Base-by-base conservation (phyloP, 2,113 vertebrate species). In the Pelvicachromis taeniatus region DNA sequence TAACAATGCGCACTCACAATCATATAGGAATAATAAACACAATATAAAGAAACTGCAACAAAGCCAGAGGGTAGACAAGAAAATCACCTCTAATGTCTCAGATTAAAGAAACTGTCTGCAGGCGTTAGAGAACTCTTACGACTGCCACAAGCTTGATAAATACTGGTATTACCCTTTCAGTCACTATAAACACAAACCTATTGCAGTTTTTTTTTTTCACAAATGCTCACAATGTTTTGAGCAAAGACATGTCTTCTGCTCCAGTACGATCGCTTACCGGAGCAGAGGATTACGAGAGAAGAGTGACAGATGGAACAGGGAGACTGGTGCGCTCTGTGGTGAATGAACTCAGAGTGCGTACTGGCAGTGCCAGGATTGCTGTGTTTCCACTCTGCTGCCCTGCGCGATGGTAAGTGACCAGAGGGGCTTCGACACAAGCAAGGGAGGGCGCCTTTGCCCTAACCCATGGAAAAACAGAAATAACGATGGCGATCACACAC, bases 251-350 rank as follows among this genome's bases (percentile, higher is more conserved):
- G 61, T 87, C 45, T 75, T 29, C 26, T 75, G 68, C 70, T 12
- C 35, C 56, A 87, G 63, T 88, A 58, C 85, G 81, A 87, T 89
- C 35, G 6, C 75, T 92, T 88, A 85, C 78, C 84, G 82, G 63
- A 90, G 85, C 87, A 77, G 78, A 59, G 89, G 77, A 88, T 90
- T 87, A 88, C 48, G 79, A 90, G 81, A 85, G 70, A 7, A 21
- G 63, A 78, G 81, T 86, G 89, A 89, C 92, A 94, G 93, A 95
- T 94, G 94, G 93, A 92, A 81, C 59, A 40, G 61, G 58, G 83
- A 78, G 89, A 73, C 83, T 38, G 84, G 80, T 77, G 87, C 9
- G 33, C 85, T 87, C 48, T 73, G 68, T 16, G 50, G 81, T 77
- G 88, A 73, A 53, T 90, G 86, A 84, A 89, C 75, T 87, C 48